Percentiles rank a stretch among this genome's conserved stretches.
Conservation (phyloP, 2,888 invertebrate species). For the Horisme vitalbata region DNA sequence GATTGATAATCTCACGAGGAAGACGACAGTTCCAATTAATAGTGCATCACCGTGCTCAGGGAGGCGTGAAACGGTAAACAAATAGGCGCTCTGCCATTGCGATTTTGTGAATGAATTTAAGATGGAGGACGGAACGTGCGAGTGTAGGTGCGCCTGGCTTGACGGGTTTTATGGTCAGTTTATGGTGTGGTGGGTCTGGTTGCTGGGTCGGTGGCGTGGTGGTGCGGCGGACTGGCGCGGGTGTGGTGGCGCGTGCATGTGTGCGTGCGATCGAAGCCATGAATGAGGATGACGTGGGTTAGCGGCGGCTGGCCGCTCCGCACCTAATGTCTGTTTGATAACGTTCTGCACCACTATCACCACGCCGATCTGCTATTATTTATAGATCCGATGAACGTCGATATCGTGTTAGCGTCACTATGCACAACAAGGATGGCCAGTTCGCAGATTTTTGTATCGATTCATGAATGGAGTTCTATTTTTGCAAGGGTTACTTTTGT, state of each 20-base stretch:
- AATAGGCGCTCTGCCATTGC: constrained; percentile 65
- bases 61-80: constrained; percentile 73
- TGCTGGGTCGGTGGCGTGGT: constrained; percentile 29
- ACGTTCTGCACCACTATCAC: constrained; percentile 41
- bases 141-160: constrained; percentile 53
- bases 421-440: constrained; percentile 11
- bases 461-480: constrained; percentile 24
- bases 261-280: constrained; percentile 76
- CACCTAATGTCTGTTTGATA: constrained; percentile 72
- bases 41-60: constrained; percentile 42
- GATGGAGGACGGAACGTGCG: constrained; percentile 73
- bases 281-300: constrained; percentile 76
- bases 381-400: constrained; percentile 58
- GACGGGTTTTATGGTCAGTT: constrained; percentile 50
- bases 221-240: constrained; percentile 35
- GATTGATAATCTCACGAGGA: constrained; percentile 25
- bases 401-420: constrained; percentile 28
- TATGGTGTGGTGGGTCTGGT: constrained; percentile 35
- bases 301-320: constrained; percentile 33
- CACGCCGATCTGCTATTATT: constrained; percentile 61
- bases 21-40: constrained; percentile 37
- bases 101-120: constrained; percentile 83
- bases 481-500: constrained; percentile 2
- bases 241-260: constrained; percentile 52
- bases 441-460: constrained; percentile 17